Base-by-base conservation (phyloP, 2,888 invertebrate genomes). In the Monopis laevigella region DNA sequence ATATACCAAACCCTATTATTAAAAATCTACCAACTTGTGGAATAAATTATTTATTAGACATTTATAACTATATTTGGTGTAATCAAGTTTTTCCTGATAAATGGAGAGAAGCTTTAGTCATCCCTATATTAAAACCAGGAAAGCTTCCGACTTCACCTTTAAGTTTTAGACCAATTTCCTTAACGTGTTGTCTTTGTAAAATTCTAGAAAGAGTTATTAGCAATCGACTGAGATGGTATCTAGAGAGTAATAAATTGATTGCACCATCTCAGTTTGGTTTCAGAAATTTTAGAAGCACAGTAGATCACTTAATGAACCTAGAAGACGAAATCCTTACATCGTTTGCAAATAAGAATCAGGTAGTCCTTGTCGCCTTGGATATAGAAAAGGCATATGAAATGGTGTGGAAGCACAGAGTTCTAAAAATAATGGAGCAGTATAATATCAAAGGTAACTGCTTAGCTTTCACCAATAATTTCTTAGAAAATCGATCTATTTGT, bases 121-220 rank as follows among this genome's bases (percentile, higher is more conserved):
- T 48, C 5, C 49, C 49, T 16, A 46, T 49, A 28, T 32, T 44
- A 39, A 49, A 48, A 43, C 46, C 46, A 13, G 45, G 44, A 7
- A 48, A 45, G 40, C 21, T 40, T 5, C 24, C 43, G 2, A 42
- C 14, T 13, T 30, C 12, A n/a, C 11, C 16, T 26, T 16, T 40
- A 8, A 49, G 38, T 29, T 48, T 43, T 41, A 45, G 48, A 30
- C 46, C 48, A 3, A 49, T 49, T 38, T 45, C 46, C 2, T 27
- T 47, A 17, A 47, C 46, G 13, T 48, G 47, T 10, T n/a, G 11
- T n/a, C n/a, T 34, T 3, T 34, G 34, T 30, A 47, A 49, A 45
- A 35, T 46, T 14, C 14, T 46, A 7, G 46, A 48, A 45, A 49
- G 46, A 44, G 42, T 45, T 28, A 39, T 48, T 13, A 45, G 45